phyloP scores from a whole-genome alignment of 2,797 vertebrate species.

The Gallinago nigripennis region DNA sequence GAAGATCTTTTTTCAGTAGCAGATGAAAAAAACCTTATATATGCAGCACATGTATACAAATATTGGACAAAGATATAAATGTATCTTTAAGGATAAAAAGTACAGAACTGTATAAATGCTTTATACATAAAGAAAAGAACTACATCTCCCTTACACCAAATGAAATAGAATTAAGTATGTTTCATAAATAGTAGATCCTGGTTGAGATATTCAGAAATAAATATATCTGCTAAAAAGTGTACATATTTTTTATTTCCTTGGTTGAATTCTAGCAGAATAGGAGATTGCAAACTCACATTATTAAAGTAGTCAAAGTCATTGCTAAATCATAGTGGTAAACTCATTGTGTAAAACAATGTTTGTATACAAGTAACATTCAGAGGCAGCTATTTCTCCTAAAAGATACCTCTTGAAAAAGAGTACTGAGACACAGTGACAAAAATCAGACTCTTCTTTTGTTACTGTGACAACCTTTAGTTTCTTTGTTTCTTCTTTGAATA shows the following conservation, averaged over 20 bases:
- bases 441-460: not conserved
- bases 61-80: not conserved
- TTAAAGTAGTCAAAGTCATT: not conserved
- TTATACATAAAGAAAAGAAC: not conserved
- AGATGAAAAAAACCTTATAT: not conserved
- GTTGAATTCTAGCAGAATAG: not conserved
- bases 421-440: not conserved
- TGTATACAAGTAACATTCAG: not conserved
- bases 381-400: not conserved
- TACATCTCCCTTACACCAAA: not conserved
- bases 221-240: not conserved
- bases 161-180: not conserved
- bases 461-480: not conserved
- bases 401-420: not conserved
- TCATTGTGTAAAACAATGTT: not conserved
- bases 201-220: not conserved
- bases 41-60: not conserved
- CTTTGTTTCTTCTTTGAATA: slow-evolving; percentile 28
- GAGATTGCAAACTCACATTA: not conserved
- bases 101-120: not conserved
- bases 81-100: not conserved
- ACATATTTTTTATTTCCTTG: not conserved
- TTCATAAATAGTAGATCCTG: not conserved
- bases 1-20: not conserved
- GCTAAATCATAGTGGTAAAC: not conserved